Base-by-base conservation (phyloP, 1,140 invertebrate species). In the Mya arenaria region DNA sequence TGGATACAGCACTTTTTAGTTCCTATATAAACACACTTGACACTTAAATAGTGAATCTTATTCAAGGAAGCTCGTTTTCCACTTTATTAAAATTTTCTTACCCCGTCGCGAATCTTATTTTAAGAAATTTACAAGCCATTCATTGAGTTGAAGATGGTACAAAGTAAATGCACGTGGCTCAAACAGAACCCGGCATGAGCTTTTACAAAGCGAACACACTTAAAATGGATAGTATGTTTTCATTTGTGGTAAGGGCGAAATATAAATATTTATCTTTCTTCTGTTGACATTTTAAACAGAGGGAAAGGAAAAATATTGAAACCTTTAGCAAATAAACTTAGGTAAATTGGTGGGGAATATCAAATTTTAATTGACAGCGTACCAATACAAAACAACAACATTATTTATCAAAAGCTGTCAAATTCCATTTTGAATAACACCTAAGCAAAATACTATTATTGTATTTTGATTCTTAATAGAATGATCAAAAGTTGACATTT, bases 1-100 rank as follows among this genome's bases (percentile, higher is more conserved):
- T 56, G 34, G 75, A 78, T 78, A 68, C 52, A 66, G 52, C 75
- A 66, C 58, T n/a, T 78, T 78, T 78, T 68, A 68, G 56, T 78
- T 56, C 30, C 37, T 62, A 66, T 66, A 78, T 37, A 78, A 78
- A 78, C 75, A 78, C 48, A 25, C 63, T 68, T 68, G 75, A 78
- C 65, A 78, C 44, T 41, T 58, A 23, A 55, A 66, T 44, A 39
- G 63, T 15, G 41, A 68, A 68, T 78, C 75, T n/a, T 58, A 78
- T 78, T 78, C 62, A 56, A 4, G 10, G n/a, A 13, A 23, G 10
- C 41, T 68, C 37, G 63, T 36, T 44, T 39, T 68, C 60, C 52
- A 58, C 58, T 75, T 63, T 56, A 75, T 75, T 75, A 75, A 75
- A 52, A 75, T 66, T 55, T 78, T 78, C 62, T 48, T 30, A 55